phyloP scores from a whole-genome alignment of 53 echinoderm and acorn worm species.

The Stichopus horrens region DNA sequence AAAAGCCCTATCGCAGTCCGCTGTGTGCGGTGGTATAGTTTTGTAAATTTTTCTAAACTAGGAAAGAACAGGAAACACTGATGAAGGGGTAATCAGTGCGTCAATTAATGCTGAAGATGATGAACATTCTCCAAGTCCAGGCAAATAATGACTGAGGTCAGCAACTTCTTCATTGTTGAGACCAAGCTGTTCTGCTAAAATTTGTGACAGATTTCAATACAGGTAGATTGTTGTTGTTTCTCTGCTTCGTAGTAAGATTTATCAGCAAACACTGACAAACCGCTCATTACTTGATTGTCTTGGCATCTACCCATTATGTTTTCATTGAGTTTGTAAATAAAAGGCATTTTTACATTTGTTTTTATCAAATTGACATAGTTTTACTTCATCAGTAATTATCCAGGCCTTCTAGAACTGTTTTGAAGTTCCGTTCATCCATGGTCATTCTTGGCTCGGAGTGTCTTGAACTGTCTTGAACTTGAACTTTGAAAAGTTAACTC shows the following conservation, averaged over 20 bases:
- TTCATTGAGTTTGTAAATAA: not conserved
- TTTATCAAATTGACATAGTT: constrained; percentile 27
- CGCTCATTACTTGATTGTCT: constrained; percentile 28
- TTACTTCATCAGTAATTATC: not conserved
- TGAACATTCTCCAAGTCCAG: not conserved
- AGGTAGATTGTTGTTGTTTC: not conserved
- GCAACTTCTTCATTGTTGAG: not conserved
- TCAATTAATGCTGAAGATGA: constrained; percentile 3
- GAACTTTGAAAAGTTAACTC: constrained; percentile 17
- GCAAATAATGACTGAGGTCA: constrained; percentile 5
- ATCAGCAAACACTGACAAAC: constrained; percentile 25
- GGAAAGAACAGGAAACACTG: constrained; percentile 19
- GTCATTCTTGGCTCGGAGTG: not conserved
- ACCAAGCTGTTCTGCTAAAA: constrained; percentile 49
- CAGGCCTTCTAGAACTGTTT: not conserved
- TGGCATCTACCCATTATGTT: not conserved
- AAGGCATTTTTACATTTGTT: not conserved
- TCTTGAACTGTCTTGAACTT: not conserved
- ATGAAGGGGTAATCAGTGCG: not conserved
- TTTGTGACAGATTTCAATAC: constrained; percentile 4
- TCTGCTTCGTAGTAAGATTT: constrained; percentile 9
- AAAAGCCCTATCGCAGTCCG: constrained; percentile 21
- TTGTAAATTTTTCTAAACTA: constrained; percentile 2
- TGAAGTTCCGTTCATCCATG: not conserved
- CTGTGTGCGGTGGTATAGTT: constrained; percentile 28